Evolutionary conservation across 2,888 invertebrate genomes (phyloP).

Genomic region (Heliconius hortense): DNA sequence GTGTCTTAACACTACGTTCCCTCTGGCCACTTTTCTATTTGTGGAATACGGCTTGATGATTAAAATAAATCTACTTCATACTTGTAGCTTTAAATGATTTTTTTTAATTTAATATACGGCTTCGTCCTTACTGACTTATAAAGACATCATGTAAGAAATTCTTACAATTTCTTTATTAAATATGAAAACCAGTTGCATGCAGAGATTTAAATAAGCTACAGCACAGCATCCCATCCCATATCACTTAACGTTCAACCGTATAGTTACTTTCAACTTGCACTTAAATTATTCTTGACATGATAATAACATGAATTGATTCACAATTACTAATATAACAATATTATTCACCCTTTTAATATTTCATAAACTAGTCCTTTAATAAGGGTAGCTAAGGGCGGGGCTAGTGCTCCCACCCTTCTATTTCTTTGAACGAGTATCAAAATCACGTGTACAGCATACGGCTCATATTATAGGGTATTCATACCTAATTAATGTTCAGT

Average conservation of each 20-base stretch:
- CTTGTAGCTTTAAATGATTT: too few species aligned
- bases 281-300: conserved; percentile 74
- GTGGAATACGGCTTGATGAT: too few species aligned
- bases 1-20: too few species aligned
- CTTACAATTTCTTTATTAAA: conserved; percentile 5
- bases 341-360: conserved; percentile 68
- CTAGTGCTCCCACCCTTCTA: conserved; percentile 59
- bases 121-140: not conserved
- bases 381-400: conserved; percentile 65
- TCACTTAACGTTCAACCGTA: conserved; percentile 55
- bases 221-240: conserved; percentile 54
- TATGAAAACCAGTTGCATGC: conserved; percentile 16
- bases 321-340: conserved; percentile 67
- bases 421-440: conserved; percentile 56
- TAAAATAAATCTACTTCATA: too few species aligned
- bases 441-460: conserved; percentile 72
- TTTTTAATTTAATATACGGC: not conserved
- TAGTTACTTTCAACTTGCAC: conserved; percentile 49
- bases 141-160: conserved; percentile 8
- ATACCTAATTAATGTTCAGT: conserved; percentile 77
- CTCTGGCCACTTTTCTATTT: too few species aligned
- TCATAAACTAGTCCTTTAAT: conserved; percentile 67
- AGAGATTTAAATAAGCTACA: conserved; percentile 20
- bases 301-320: conserved; percentile 76
- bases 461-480: conserved; percentile 76